phyloP scores from a whole-genome alignment of 2,113 vertebrate species.

The Pituophis catenifer region DNA sequence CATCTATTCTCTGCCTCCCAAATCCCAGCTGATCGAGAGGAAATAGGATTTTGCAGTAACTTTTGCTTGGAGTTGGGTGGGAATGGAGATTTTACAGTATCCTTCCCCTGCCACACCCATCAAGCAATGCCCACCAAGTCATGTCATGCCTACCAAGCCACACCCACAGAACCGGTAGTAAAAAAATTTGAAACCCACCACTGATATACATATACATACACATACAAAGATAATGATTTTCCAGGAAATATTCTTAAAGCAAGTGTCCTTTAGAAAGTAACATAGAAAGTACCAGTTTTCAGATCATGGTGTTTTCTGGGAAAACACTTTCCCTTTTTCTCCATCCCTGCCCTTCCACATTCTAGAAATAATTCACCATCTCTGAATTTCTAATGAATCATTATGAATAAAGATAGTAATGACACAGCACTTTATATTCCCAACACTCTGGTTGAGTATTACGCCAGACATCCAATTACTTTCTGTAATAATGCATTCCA shows the following conservation, averaged over 20 bases:
- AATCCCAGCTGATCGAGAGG: no score
- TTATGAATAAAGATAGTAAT: conserved; percentile 28
- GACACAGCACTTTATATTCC: conserved; percentile 28
- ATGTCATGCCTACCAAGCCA: no score
- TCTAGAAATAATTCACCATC: conserved; percentile 28
- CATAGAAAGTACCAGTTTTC: not conserved
- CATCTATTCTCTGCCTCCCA: no score
- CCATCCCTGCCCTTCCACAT: not conserved
- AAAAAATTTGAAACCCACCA: no score
- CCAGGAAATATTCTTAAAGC: not conserved
- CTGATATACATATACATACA: not conserved
- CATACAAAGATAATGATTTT: not conserved
- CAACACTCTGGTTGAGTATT: conserved; percentile 9
- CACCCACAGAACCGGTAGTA: no score
- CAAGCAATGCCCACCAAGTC: no score
- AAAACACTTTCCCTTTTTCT: conserved; percentile 1
- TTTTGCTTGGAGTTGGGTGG: no score
- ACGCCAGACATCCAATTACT: conserved; percentile 9
- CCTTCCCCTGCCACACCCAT: no score
- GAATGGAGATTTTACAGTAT: no score
- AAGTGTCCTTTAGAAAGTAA: not conserved
- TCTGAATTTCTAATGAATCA: conserved; percentile 42
- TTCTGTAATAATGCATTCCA: not conserved
- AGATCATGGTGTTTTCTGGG: not conserved
- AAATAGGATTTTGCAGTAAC: no score